Base-by-base conservation (phyloP, 2,888 invertebrate species). In the Scrobipalpa costella region DNA sequence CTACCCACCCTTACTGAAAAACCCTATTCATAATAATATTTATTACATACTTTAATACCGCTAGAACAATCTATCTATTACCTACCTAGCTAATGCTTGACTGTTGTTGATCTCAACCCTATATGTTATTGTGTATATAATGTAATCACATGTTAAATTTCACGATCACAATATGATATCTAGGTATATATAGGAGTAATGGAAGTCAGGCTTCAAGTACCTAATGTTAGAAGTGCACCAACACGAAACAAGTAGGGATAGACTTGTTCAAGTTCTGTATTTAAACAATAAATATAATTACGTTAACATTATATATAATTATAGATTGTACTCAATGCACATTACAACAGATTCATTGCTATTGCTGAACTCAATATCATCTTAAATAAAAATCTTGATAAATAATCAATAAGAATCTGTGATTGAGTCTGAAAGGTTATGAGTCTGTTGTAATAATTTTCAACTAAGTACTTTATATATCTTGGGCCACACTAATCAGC, bases 81-180 rank as follows among this genome's bases (percentile, higher is more conserved):
- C 67, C 68, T 76, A 77, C 73, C 79, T 86, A 89, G 84, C 81
- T 85, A 84, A 84, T 76, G 89, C 90, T 90, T 90, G 79, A 87
- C 86, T 88, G 89, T 90, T 89, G 86, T 88, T 90, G 88, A 89
- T 90, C 90, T 89, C 88, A 86, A 84, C 80, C 74, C 69, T 86
- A 84, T 84, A 80, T 88, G 84, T 87, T 86, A 87, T 78, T 83
- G 81, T 90, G 88, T 90, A 90, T 86, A 89, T 88, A 88, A 86
- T 88, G 80, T 90, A 88, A 88, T 85, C 90, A 90, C 88, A 86
- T 90, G 90, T 90, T 90, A 89, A 87, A 87, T 77, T 84, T 86
- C 84, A 87, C 83, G 68, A 79, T 84, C 87, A 88, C 88, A 79
- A 19, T 27, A 55, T 79, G 73, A 79, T 81, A 80, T 79, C 78